Base-by-base conservation (phyloP, 1,140 invertebrate species). In the Acromyrmex charruanus region DNA sequence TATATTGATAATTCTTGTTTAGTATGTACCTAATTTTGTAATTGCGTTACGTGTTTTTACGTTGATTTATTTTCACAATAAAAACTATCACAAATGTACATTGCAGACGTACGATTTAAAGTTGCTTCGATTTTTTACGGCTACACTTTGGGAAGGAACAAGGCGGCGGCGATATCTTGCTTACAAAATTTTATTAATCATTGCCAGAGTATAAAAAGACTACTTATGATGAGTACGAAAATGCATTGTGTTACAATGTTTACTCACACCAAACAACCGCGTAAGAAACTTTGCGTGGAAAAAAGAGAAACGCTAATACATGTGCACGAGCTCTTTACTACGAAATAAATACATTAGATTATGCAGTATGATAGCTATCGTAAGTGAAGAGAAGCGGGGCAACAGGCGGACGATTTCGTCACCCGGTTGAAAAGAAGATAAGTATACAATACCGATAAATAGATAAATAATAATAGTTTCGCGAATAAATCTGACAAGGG, bases 141-240 rank as follows among this genome's bases (percentile, higher is more conserved):
- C 21, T 39, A 53, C 2, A 53, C 5, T 6, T 68, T 39, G 63
- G 68, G 14, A 0, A 77, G 4, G 1, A 86, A 25, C 10, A 16
- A 65, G 51, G 25, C 5, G 85, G 63, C 18, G 2, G 16, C 14
- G 53, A 4, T 51, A 63, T 90, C 31, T 93, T 92, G 93, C 89
- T 92, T 94, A 94, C 87, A 94, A 94, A 94, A 94, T 93, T 94
- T 94, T 93, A 94, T 94, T 94, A 92, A 93, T 93, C 80, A 93
- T 93, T 94, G 92, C 89, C 92, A 94, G 91, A 94, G 93, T 94
- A 94, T 91, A 94, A 94, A 94, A 94, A 89, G 88, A 89, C 88
- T 92, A 92, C 88, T 92, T 89, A 92, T 91, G 90, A 89, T 58
- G 87, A 92, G 91, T 92, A 92, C 89, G 92, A 58, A 51, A 51